Evolutionary conservation across 2,888 invertebrate genomes (phyloP), one percentile per base, ranked within the genome.

Genomic region (Folsomia candida): DNA sequence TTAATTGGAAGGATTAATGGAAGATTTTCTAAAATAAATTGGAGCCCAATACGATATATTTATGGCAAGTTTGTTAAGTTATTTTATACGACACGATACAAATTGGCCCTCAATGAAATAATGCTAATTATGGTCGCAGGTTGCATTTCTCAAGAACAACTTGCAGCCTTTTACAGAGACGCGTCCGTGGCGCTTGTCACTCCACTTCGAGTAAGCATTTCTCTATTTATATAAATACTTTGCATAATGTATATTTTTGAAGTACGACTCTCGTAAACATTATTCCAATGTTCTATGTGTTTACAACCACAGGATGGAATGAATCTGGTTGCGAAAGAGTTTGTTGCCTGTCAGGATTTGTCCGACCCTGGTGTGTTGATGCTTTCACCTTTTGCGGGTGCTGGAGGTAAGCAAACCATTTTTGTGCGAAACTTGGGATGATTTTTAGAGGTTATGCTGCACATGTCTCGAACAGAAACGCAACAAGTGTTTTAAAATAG

Each of bases 251-350:
- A n/a, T n/a, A n/a, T n/a, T n/a, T n/a, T n/a, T n/a, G n/a, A n/a
- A n/a, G n/a, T n/a, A n/a, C n/a, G n/a, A n/a, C n/a, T n/a, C n/a
- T n/a, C n/a, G n/a, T n/a, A n/a, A n/a, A n/a, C n/a, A n/a, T n/a
- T n/a, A n/a, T n/a, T n/a, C n/a, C n/a, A n/a, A n/a, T n/a, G n/a
- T n/a, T n/a, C n/a, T n/a, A n/a, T n/a, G n/a, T 62, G 62, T 18
- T 62, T 62, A 29, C 27, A 18, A 62, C 37, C 22, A 9, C 25
- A 62, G 62, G 85, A 85, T 78, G 85, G 85, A 2, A 84, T 84
- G 84, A 85, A 85, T 77, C 79, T 85, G 57, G 84, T 85, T 9
- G 84, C 84, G 20, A 85, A 84, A 74, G 84, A 85, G 75, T 84
- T 82, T 68, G 84, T 84, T 2, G 85, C 84, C 4, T 84, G 84